A percentile compares a stretch with the other conserved stretches of the same genome.
Conservation (phyloP, 2,113 vertebrate species). For the Scophthalmus maximus region DNA sequence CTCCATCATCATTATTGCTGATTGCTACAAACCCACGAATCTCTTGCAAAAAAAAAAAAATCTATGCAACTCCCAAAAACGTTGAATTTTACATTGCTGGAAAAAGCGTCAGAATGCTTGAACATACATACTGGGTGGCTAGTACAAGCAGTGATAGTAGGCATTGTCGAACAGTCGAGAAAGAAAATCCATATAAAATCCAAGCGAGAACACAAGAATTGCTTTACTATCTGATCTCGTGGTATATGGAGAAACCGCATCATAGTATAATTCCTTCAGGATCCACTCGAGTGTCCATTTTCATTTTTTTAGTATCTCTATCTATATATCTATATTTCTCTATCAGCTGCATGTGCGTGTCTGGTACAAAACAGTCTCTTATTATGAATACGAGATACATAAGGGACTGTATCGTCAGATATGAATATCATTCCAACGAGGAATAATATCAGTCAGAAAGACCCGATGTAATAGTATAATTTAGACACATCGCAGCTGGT, state of each 20-base stretch:
- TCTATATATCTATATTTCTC: background rate
- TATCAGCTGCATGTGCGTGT: no score
- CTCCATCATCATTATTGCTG: background rate
- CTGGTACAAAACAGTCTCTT: no score
- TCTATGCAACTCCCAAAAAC: no score
- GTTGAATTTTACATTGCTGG: conserved; percentile 7
- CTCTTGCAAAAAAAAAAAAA: background rate
- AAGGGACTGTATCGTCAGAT: conserved; percentile 26
- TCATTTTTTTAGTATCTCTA: background rate
- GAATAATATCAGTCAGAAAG: conserved; percentile 41
- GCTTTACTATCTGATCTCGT: background rate
- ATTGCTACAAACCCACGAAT: background rate
- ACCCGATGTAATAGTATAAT: conserved; percentile 48
- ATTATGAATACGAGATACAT: conserved; percentile 18
- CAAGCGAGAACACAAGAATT: background rate
- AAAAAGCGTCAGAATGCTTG: background rate
- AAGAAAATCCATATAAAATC: background rate
- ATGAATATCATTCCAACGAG: conserved; percentile 37
- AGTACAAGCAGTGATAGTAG: background rate
- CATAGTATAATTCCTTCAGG: background rate
- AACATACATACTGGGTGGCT: background rate
- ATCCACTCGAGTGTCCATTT: conserved; percentile 1
- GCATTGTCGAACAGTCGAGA: no score
- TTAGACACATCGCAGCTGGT: conserved; percentile 34
- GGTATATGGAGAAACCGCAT: background rate